Conservation (phyloP, 2,888 invertebrate species). For the Syrphus vitripennis region DNA sequence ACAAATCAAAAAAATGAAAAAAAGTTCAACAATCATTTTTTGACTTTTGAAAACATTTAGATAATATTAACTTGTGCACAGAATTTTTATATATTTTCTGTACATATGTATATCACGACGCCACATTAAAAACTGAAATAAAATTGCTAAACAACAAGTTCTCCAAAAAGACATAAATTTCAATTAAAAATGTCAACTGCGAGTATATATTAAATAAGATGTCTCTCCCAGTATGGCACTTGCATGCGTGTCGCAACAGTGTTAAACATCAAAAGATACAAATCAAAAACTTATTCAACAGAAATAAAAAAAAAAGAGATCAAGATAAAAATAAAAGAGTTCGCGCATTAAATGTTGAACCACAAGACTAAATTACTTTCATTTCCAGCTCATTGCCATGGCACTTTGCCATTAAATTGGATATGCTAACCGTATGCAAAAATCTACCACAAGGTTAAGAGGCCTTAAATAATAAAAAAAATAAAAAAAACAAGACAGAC, state of each 20-base stretch:
- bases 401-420: slow-evolving; percentile 34
- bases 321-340: slow-evolving; percentile 32
- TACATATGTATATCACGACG: too few relatives aligned
- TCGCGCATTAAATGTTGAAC: slow-evolving; percentile 39
- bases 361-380: slow-evolving; percentile 57
- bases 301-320: not conserved
- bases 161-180: not conserved
- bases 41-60: too few relatives aligned
- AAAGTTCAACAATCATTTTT: too few relatives aligned
- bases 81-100: too few relatives aligned
- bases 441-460: slow-evolving; percentile 48
- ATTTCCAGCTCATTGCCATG: slow-evolving; percentile 62
- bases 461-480: not conserved
- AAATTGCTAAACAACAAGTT: not conserved
- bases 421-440: slow-evolving; percentile 7
- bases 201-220: too few relatives aligned
- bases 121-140: too few relatives aligned
- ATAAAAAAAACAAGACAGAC: not conserved
- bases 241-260: not conserved
- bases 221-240: slow-evolving; percentile 8
- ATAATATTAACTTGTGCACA: too few relatives aligned
- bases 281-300: not conserved
- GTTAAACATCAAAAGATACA: slow-evolving; percentile 2
- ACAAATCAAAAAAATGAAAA: too few relatives aligned
- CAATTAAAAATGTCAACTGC: slow-evolving; percentile 10